Percentiles rank a stretch among this genome's conserved stretches.
Conservation (phyloP, 2,888 invertebrate species). For the Digitonthophagus gazella region DNA sequence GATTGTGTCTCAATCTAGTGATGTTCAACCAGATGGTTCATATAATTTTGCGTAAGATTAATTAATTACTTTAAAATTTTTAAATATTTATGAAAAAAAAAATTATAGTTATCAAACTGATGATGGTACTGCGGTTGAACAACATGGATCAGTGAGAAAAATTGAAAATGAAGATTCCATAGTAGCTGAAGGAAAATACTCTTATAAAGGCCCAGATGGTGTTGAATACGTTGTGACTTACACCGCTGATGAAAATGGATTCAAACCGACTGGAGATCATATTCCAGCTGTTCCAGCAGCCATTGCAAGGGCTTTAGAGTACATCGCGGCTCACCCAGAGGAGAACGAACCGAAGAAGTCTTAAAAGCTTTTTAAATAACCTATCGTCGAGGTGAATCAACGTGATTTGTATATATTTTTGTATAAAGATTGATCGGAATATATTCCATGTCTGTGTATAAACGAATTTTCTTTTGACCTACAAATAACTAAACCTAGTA, state of each 20-base stretch:
- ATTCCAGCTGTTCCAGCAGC: constrained; percentile 23
- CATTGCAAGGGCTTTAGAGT: constrained; percentile 21
- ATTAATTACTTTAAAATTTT: neutral
- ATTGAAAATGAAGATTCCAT: constrained; percentile 22
- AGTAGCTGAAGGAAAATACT: constrained; percentile 23
- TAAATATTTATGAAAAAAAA: neutral
- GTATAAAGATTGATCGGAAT: constrained; percentile 4
- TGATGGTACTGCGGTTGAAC: constrained; percentile 23
- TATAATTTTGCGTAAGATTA: constrained; percentile 23
- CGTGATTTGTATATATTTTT: neutral
- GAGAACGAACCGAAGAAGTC: constrained; percentile 16
- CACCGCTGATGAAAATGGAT: constrained; percentile 25
- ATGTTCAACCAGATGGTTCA: constrained; percentile 23
- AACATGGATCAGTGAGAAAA: constrained; percentile 21
- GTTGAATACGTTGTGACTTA: constrained; percentile 19
- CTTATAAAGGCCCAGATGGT: constrained; percentile 25
- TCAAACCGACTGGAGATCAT: constrained; percentile 23
- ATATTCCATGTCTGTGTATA: neutral
- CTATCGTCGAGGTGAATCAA: too few species aligned
- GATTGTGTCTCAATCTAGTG: constrained; percentile 24
- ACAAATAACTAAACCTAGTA: neutral
- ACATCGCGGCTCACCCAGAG: constrained; percentile 23
- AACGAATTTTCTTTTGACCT: neutral
- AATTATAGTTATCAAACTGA: constrained; percentile 22
- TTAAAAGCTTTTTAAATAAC: neutral